phyloP scores from a whole-genome alignment of 2,797 vertebrate genomes.

The Mallotus villosus region DNA sequence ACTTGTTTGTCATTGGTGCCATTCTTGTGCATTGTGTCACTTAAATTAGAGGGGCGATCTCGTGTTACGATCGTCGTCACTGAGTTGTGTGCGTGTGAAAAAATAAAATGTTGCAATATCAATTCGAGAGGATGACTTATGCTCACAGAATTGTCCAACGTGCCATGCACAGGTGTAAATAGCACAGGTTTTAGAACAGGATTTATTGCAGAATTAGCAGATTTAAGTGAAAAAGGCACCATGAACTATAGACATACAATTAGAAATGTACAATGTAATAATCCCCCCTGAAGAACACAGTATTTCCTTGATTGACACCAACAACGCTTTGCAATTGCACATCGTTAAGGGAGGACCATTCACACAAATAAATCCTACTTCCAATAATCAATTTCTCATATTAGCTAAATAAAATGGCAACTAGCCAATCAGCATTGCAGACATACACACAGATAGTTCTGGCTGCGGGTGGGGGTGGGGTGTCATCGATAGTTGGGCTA shows the following conservation, averaged over 20 bases:
- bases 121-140: not conserved
- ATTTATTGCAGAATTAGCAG: slow-evolving; percentile 86
- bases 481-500: not conserved
- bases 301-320: slow-evolving; percentile 70
- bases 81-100: slow-evolving; percentile 54
- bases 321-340: slow-evolving; percentile 71
- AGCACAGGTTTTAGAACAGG: slow-evolving; percentile 24
- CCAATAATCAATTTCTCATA: slow-evolving; percentile 7
- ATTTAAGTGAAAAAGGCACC: slow-evolving; percentile 86
- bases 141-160: not conserved
- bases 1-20: slow-evolving; percentile 71
- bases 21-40: slow-evolving; percentile 76
- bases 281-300: slow-evolving; percentile 64
- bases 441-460: slow-evolving; percentile 7
- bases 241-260: slow-evolving; percentile 78
- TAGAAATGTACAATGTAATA: slow-evolving; percentile 69
- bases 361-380: slow-evolving; percentile 27
- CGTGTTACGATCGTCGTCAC: slow-evolving; percentile 47
- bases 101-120: slow-evolving; percentile 65
- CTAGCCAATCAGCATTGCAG: slow-evolving; percentile 13
- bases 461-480: not conserved
- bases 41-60: slow-evolving; percentile 58
- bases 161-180: no score
- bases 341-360: slow-evolving; percentile 35
- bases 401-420: slow-evolving; percentile 12